A percentile compares a stretch with the other conserved stretches of the same genome.
Conservation (phyloP, 1,140 invertebrate species). For the Magallana angulata region DNA sequence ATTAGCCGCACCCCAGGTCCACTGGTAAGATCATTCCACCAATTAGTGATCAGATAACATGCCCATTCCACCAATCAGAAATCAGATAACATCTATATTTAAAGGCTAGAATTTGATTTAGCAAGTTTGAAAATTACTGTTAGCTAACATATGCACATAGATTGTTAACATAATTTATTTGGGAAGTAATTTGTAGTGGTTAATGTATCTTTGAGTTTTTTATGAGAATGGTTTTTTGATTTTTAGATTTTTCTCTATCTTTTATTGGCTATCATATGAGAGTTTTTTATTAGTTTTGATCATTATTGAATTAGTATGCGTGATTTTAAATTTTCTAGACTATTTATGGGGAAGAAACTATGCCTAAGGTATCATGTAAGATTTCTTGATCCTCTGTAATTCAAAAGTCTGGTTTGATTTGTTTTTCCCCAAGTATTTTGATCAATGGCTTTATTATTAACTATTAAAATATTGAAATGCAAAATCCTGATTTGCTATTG, state of each 20-base stretch:
- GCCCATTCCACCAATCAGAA: not conserved
- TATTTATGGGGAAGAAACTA: constrained; percentile 50
- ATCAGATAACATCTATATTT: not conserved
- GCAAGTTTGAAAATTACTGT: not conserved
- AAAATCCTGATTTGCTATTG: not conserved
- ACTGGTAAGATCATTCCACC: constrained; percentile 29
- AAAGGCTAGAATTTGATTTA: not conserved
- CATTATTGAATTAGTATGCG: no score
- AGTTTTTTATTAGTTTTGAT: no score
- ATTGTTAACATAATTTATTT: not conserved
- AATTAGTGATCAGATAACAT: not conserved
- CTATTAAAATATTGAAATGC: not conserved
- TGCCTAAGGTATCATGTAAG: constrained; percentile 46
- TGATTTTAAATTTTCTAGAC: constrained; percentile 37
- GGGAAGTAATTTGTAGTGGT: no score
- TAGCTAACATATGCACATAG: not conserved
- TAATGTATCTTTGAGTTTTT: no score
- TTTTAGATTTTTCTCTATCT: no score
- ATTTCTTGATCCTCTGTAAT: not conserved
- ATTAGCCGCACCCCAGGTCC: constrained; percentile 44
- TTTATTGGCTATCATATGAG: no score
- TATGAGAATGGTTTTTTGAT: no score
- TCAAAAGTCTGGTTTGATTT: not conserved
- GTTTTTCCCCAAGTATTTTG: not conserved
- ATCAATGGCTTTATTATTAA: not conserved